A percentile compares a stretch with the other conserved stretches of the same genome.
These are phyloP conservation scores for Euura lappo DNA, from an alignment of 1,140 invertebrate species.

Conservation along the genomic window DNA sequence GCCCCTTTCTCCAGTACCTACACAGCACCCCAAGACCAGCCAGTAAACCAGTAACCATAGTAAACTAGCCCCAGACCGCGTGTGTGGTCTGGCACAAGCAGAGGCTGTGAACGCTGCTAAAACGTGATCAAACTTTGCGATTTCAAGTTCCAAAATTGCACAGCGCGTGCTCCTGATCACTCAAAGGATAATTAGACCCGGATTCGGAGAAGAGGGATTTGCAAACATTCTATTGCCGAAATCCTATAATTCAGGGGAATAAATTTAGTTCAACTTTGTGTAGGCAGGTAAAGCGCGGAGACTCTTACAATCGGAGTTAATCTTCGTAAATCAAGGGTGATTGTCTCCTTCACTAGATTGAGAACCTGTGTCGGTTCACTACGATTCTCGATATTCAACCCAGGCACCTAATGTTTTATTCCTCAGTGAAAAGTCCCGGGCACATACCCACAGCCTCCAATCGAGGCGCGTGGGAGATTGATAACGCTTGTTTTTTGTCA, in stretches of 20 bases:
- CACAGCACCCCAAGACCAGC: slow-evolving; percentile 4
- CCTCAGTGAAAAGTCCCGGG: not conserved
- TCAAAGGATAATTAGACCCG: slow-evolving; percentile 3
- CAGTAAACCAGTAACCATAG: slow-evolving; percentile 14
- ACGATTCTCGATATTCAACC: not conserved
- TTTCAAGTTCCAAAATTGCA: not conserved
- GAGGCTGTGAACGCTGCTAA: not conserved
- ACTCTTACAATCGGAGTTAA: not conserved
- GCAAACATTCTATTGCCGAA: not conserved
- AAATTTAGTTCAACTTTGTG: too few species aligned
- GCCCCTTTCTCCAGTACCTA: not conserved
- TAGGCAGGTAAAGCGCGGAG: not conserved
- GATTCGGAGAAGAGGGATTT: not conserved
- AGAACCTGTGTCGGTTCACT: not conserved
- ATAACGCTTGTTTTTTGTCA: not conserved
- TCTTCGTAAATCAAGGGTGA: not conserved
- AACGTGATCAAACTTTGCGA: not conserved
- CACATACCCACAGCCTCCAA: too few species aligned
- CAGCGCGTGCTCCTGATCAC: not conserved
- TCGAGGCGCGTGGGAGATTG: not conserved
- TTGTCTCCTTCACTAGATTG: not conserved
- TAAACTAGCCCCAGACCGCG: slow-evolving; percentile 3
- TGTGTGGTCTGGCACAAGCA: not conserved
- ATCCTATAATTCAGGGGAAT: not conserved
- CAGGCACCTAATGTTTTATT: not conserved